Percentiles rank a stretch among this genome's conserved stretches.
Evolutionary conservation across 2,797 vertebrate genomes (phyloP).

Genomic region (Aphelocoma californica): DNA sequence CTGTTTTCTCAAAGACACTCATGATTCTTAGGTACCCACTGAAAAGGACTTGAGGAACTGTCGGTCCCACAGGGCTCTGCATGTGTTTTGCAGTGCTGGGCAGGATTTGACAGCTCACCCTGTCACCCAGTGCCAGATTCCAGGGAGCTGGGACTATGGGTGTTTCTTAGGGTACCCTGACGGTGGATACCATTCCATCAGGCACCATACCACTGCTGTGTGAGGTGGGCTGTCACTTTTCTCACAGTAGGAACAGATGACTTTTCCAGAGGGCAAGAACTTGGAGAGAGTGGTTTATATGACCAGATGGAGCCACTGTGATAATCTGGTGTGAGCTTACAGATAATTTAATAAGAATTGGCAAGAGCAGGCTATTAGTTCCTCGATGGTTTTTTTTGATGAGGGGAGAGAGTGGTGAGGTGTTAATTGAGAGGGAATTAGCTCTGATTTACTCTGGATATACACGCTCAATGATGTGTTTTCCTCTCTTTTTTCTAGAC

Average conservation of each 20-base stretch:
- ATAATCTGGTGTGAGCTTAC: neutral
- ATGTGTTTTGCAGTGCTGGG: neutral
- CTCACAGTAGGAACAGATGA: neutral
- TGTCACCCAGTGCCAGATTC: too few species aligned
- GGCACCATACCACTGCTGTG: neutral
- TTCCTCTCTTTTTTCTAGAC: neutral
- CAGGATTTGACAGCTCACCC: neutral
- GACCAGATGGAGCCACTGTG: neutral
- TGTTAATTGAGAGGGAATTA: conserved; percentile 29
- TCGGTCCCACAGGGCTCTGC: rapidly evolving
- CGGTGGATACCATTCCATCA: neutral
- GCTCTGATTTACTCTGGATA: neutral
- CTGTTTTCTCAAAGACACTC: neutral
- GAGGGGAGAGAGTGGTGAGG: neutral
- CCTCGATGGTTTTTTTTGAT: neutral
- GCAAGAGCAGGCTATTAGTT: neutral
- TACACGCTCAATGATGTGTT: neutral
- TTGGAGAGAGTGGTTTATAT: neutral
- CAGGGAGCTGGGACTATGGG: neutral
- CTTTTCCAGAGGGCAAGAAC: neutral
- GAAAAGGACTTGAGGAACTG: neutral
- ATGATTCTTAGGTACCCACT: rapidly evolving
- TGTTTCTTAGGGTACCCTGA: neutral
- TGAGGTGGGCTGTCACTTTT: neutral
- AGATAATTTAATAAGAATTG: conserved; percentile 29